A percentile compares a stretch with the other conserved stretches of the same genome.
Conservation (phyloP, 1,140 invertebrate species). For the Homalodisca vitripennis region DNA sequence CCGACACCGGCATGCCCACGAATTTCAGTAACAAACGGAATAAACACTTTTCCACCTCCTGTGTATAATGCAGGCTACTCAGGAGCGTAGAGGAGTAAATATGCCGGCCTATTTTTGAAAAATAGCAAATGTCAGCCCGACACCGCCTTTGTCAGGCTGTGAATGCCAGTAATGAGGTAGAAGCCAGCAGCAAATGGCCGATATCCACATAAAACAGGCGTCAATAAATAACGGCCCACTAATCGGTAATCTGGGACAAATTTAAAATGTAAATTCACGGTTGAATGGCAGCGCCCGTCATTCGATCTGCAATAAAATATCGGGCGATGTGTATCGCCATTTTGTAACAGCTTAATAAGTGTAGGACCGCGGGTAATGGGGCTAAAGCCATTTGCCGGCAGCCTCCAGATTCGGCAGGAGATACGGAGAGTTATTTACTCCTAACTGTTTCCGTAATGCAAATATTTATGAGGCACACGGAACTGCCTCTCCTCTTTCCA, state of each 20-base stretch:
- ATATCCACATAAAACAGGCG: background rate
- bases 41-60: no score
- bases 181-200: no score
- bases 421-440: background rate
- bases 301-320: background rate
- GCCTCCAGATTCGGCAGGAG: background rate
- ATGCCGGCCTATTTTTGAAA: no score
- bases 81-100: no score
- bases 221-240: background rate
- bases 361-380: background rate
- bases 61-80: no score
- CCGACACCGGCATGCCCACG: no score
- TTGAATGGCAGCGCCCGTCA: conserved; percentile 6
- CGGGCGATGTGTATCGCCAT: background rate
- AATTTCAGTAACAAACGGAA: no score
- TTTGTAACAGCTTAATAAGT: background rate
- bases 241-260: conserved; percentile 8
- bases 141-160: no score
- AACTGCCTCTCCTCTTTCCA: no score
- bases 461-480: no score
- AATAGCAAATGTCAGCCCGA: no score
- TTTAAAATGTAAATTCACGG: conserved; percentile 5
- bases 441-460: background rate
- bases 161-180: no score
- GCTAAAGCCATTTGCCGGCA: background rate